Conservation (phyloP, 2,113 vertebrate genomes). For the Phodopus roborovskii region DNA sequence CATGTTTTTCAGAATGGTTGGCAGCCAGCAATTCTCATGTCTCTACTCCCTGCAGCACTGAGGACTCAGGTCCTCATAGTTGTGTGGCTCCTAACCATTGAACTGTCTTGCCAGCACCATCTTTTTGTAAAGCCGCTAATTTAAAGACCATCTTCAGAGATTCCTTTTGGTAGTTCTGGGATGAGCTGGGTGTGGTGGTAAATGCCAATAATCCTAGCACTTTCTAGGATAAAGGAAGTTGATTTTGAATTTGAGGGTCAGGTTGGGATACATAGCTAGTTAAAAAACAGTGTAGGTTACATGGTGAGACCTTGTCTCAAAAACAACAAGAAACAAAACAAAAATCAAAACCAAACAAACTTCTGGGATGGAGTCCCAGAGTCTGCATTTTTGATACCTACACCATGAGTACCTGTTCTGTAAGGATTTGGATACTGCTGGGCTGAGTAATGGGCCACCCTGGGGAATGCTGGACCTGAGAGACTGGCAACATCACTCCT, state of each 20-base stretch:
- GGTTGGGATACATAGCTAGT: not conserved
- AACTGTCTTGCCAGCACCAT: not conserved
- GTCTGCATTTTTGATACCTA: not conserved
- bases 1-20: not conserved
- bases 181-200: not conserved
- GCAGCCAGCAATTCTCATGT: not conserved
- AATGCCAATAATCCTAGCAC: not conserved
- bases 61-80: not conserved
- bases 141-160: not conserved
- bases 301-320: not conserved
- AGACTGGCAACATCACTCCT: not conserved
- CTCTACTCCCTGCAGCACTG: not conserved
- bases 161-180: not conserved
- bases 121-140: not conserved
- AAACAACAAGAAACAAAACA: not conserved
- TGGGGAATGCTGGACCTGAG: not conserved
- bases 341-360: not conserved
- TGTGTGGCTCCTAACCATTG: not conserved
- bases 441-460: not conserved
- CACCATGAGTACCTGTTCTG: fast-evolving
- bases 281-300: not conserved
- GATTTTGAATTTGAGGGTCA: not conserved
- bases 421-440: not conserved
- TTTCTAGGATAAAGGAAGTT: not conserved
- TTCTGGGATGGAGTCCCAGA: not conserved